Evolutionary conservation across 2,888 invertebrate species (phyloP), one percentile per base, ranked within the genome.

Genomic region (Ethmia dodecea): DNA sequence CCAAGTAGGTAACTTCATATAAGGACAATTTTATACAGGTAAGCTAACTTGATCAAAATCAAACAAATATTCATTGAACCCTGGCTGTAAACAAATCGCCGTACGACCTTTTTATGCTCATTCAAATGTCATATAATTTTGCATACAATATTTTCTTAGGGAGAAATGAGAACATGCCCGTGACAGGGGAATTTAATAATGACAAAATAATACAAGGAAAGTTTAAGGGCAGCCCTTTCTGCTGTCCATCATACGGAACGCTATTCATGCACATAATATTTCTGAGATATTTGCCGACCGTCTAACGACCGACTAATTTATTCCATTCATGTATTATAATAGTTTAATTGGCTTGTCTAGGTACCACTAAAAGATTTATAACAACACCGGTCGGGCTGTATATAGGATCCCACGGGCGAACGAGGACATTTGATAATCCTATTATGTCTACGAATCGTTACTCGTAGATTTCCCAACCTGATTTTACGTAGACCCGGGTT

Each of bases 181-280:
- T 83, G 86, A 86, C 86, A 81, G 72, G 62, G 70, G 86, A 86
- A 86, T 86, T 86, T 86, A 86, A 86, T 86, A 84, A 86, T 86
- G 84, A 86, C 86, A 86, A 86, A 86, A 86, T 86, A 86, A 86
- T 86, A 83, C 84, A 77, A 79, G 79, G 73, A 69, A 78, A 77
- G 69, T 78, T 73, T 79, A 80, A 80, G 77, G 74, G 76, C 73
- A 69, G 68, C 66, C 84, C 86, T 86, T 86, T 86, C 75, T 83
- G 78, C 84, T 86, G 86, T 86, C 86, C 72, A 67, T 86, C 86
- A 86, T 84, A 81, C 66, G 72, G 78, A 66, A 57, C 66, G 73
- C 83, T 79, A 81, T 83, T 78, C 79, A 79, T 78, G 76, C 74
- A 74, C 70, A 66, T 79, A 77, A 83, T 84, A 81, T 78, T 83